These are phyloP conservation scores for Apostichopus japonicus DNA, from an alignment of 35 echinoderm and acorn worm species.

Conservation along the genomic window DNA sequence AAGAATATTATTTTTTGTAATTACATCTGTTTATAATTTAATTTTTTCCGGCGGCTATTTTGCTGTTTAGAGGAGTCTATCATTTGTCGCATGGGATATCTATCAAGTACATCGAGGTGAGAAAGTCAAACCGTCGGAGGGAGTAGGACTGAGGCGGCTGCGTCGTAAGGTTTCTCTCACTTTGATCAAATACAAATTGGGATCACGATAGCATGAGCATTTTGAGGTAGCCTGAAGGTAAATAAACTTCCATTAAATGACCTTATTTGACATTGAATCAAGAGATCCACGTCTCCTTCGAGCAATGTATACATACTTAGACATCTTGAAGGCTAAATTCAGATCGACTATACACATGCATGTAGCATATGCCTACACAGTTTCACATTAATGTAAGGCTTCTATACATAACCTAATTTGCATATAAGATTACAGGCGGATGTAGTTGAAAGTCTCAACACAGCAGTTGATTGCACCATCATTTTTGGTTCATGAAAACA, in stretches of 20 bases:
- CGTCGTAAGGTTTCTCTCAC: no score
- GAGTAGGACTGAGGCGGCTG: no score
- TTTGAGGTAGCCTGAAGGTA: neutral
- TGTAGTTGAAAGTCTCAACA: no score
- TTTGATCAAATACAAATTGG: conserved; percentile 1
- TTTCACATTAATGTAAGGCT: no score
- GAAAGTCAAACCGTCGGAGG: neutral
- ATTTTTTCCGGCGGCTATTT: conserved; percentile 37
- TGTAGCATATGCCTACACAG: no score
- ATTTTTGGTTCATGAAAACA: no score
- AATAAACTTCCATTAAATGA: neutral
- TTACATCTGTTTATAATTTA: conserved; percentile 52
- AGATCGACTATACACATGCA: no score
- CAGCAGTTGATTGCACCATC: no score
- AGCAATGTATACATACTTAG: neutral
- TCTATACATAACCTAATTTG: no score
- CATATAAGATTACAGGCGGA: no score
- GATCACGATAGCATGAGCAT: neutral
- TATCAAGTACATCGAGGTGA: neutral
- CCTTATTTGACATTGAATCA: neutral
- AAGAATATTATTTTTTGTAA: conserved; percentile 47
- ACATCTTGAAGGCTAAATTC: no score
- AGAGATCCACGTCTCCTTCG: neutral
- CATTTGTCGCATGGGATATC: neutral
- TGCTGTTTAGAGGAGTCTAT: conserved; percentile 2